Evolutionary conservation across 92 coral and sea anemone species (phyloP).

Genomic region (Virgularia gustaviana): DNA sequence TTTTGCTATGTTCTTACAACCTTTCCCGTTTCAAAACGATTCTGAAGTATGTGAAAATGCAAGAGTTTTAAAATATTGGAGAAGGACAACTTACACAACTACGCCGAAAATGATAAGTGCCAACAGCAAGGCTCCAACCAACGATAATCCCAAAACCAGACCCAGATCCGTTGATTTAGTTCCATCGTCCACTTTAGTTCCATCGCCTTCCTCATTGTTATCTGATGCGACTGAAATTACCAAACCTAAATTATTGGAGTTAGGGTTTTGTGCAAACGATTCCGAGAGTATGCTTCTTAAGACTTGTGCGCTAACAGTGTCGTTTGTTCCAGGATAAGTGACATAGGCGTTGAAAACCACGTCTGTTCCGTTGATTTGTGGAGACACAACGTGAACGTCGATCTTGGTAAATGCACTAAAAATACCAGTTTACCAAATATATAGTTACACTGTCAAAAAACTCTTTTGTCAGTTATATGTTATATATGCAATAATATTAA

Average conservation of each 20-base stretch:
- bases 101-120: conserved; percentile 1
- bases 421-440: too few relatives aligned
- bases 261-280: neutral
- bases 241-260: neutral
- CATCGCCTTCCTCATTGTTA: neutral
- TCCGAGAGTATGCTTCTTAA: neutral
- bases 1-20: neutral
- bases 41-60: too few relatives aligned
- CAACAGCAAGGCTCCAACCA: conserved; percentile 21
- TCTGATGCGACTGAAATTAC: neutral
- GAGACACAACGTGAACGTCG: neutral
- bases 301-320: neutral
- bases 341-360: neutral
- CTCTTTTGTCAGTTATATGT: too few relatives aligned
- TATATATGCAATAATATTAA: too few relatives aligned
- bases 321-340: conserved; percentile 1
- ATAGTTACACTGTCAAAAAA: too few relatives aligned
- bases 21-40: too few relatives aligned
- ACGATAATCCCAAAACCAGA: conserved; percentile 28
- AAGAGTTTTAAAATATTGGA: too few relatives aligned
- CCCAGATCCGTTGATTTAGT: conserved; percentile 30
- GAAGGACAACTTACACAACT: conserved; percentile 31
- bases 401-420: neutral
- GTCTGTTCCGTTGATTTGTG: neutral
- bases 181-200: too few relatives aligned